Percentiles rank a stretch among this genome's conserved stretches.
Evolutionary conservation across 2,113 vertebrate genomes (phyloP).

Genomic region (Plectropomus leopardus): DNA sequence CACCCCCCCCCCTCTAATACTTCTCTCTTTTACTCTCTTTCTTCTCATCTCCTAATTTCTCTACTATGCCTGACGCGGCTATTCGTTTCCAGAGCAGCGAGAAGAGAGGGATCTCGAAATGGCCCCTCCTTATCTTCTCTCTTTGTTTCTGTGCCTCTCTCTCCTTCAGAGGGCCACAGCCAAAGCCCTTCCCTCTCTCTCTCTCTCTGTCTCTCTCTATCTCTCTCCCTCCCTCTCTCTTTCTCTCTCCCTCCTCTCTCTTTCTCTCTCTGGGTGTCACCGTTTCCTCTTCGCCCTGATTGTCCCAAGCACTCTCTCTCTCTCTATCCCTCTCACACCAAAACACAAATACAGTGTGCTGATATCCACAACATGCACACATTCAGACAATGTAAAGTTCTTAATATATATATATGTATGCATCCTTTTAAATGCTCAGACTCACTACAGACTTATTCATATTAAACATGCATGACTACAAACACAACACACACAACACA

Average conservation of each 20-base stretch:
- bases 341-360: constrained; percentile 36
- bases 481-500: no score
- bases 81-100: no score
- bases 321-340: constrained; percentile 27
- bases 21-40: no score
- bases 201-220: constrained; percentile 49
- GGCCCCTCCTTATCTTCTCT: no score
- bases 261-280: constrained; percentile 77
- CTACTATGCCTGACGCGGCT: no score
- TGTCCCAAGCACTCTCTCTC: constrained; percentile 40
- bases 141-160: constrained; percentile 56
- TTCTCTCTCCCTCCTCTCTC: no score
- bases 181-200: constrained; percentile 61
- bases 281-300: constrained; percentile 79
- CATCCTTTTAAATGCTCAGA: background rate
- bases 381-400: background rate
- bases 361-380: background rate
- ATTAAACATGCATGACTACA: background rate
- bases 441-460: background rate
- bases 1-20: no score
- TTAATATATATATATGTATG: no score
- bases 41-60: no score
- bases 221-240: constrained; percentile 51
- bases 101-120: no score
- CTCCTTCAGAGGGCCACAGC: constrained; percentile 64